Evolutionary conservation across 35 echinoderm and acorn worm species (phyloP).

Genomic region (Eucidaris tribuloides): DNA sequence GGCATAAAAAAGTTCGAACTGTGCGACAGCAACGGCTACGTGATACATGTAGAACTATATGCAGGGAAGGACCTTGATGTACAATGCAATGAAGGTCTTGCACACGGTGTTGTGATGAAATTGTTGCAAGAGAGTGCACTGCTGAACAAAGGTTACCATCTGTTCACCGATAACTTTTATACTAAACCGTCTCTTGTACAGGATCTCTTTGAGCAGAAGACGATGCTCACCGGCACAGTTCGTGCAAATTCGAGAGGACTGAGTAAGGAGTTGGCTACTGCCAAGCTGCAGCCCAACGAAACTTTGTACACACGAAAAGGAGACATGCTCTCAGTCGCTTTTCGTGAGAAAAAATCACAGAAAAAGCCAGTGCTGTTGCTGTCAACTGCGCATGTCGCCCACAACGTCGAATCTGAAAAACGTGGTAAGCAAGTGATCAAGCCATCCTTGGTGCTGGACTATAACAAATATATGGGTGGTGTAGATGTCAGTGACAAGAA

Average conservation of each 20-base stretch:
- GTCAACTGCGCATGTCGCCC: background rate
- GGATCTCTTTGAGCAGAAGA: background rate
- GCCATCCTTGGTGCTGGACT: background rate
- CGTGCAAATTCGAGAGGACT: no score
- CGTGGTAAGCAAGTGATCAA: background rate
- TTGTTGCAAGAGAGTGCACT: background rate
- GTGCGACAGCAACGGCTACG: background rate
- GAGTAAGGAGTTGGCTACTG: no score
- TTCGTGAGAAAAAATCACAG: no score
- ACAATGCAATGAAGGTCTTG: background rate
- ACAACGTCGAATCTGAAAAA: background rate
- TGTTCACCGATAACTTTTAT: background rate
- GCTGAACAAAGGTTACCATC: background rate
- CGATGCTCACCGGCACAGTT: background rate
- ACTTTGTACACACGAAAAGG: no score
- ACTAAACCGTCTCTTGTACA: background rate
- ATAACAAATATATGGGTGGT: background rate
- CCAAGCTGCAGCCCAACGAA: no score
- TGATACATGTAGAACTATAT: background rate
- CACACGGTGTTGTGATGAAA: background rate
- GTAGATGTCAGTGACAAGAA: background rate
- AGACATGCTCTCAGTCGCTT: no score
- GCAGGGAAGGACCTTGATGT: background rate
- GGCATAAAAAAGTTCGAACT: conserved; percentile 2
- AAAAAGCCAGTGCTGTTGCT: no score